These are phyloP conservation scores for Leucosticte australis DNA, from an alignment of 2,113 vertebrate species.

Conservation along the genomic window DNA sequence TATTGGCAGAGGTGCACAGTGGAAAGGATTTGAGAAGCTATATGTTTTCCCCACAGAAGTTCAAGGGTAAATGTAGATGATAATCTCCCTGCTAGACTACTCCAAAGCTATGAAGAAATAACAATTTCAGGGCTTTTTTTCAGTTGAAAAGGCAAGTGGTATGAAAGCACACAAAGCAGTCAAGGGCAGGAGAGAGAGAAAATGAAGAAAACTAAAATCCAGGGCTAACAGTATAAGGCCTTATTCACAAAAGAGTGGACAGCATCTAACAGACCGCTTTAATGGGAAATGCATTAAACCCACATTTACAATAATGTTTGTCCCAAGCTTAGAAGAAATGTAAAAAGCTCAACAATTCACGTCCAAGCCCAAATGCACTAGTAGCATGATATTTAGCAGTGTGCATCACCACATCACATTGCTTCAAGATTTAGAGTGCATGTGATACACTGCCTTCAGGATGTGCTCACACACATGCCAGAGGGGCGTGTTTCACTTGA, in stretches of 20 bases:
- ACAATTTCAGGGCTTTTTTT: neutral
- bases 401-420: neutral
- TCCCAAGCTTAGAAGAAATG: neutral
- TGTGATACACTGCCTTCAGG: too few relatives aligned
- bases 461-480: too few relatives aligned
- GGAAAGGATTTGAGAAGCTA: neutral
- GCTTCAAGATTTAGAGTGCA: neutral
- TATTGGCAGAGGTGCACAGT: neutral
- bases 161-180: neutral
- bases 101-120: neutral
- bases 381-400: neutral
- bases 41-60: neutral
- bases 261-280: neutral
- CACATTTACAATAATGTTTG: neutral
- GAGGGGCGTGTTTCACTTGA: neutral
- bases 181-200: neutral
- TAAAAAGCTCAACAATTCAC: neutral
- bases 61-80: neutral
- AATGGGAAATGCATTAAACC: neutral
- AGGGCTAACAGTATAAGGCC: neutral
- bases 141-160: neutral
- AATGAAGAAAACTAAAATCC: neutral
- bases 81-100: neutral
- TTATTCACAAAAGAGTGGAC: neutral
- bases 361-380: neutral